Conservation (phyloP, 2,113 vertebrate genomes). For the Oreochromis tanganicae region DNA sequence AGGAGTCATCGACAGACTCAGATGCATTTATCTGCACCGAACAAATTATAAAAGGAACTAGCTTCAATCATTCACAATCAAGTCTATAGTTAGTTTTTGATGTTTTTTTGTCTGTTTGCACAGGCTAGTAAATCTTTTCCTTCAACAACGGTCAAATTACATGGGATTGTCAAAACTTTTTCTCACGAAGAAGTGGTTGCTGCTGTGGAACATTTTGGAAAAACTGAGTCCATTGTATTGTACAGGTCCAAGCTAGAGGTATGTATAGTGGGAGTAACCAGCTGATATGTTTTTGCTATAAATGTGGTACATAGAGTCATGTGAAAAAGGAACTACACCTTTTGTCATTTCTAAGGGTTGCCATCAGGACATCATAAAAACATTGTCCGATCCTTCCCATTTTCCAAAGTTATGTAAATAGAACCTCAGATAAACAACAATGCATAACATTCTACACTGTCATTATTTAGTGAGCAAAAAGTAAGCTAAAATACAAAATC, state of each 20-base stretch:
- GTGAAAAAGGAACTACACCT: background rate
- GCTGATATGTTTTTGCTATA: background rate
- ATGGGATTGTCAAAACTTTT: background rate
- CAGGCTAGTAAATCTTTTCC: background rate
- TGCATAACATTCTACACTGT: too few species aligned
- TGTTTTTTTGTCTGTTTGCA: background rate
- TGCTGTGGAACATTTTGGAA: constrained; percentile 14
- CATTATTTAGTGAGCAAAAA: too few species aligned
- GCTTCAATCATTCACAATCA: background rate
- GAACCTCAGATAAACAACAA: too few species aligned
- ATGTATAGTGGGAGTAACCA: background rate
- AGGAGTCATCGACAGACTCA: background rate
- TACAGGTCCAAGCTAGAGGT: constrained; percentile 16
- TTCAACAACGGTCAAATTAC: constrained; percentile 13
- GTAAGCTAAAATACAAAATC: background rate
- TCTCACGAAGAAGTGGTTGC: background rate
- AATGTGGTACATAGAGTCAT: background rate
- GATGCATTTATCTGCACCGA: background rate
- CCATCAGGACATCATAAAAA: too few species aligned
- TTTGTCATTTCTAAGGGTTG: background rate
- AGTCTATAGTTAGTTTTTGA: background rate
- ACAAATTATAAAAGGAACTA: background rate
- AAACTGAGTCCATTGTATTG: constrained; percentile 30
- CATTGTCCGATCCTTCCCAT: too few species aligned
- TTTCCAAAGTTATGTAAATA: too few species aligned